phyloP scores from a whole-genome alignment of 1,140 invertebrate genomes.

The Holotrichia oblita region DNA sequence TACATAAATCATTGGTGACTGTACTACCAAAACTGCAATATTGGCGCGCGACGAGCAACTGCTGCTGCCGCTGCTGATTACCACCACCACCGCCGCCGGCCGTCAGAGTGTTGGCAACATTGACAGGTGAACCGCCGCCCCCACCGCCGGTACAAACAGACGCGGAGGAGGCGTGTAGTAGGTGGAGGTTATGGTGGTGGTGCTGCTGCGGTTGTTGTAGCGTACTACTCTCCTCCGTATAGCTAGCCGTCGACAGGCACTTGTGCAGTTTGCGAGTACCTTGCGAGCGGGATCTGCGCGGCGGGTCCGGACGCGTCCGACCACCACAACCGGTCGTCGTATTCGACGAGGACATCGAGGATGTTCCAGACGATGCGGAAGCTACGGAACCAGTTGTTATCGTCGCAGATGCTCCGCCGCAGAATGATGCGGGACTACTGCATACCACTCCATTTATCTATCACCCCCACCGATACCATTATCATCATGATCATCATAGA shows the following conservation, averaged over 20 bases:
- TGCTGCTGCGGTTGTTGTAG: conserved; percentile 55
- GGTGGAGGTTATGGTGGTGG: conserved; percentile 53
- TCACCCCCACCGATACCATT: not conserved
- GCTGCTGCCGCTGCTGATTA: conserved; percentile 65
- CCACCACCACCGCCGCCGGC: conserved; percentile 54
- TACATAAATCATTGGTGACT: conserved; percentile 63
- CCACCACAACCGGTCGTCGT: no score
- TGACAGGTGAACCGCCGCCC: conserved; percentile 61
- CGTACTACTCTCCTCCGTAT: conserved; percentile 68
- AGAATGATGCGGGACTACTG: conserved; percentile 49
- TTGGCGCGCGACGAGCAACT: conserved; percentile 81
- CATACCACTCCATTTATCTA: conserved; percentile 60
- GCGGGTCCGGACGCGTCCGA: conserved; percentile 59
- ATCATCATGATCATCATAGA: not conserved
- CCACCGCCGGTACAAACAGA: conserved; percentile 54
- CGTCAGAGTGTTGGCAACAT: conserved; percentile 42
- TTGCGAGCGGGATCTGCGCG: conserved; percentile 81
- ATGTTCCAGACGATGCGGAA: conserved; percentile 50
- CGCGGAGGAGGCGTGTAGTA: conserved; percentile 34
- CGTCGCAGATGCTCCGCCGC: conserved; percentile 42
- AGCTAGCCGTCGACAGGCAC: conserved; percentile 83
- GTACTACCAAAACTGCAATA: conserved; percentile 95
- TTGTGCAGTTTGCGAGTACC: conserved; percentile 90
- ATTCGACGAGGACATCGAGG: conserved; percentile 53
- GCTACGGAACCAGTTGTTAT: conserved; percentile 25